Percentiles rank a stretch among this genome's conserved stretches.
phyloP scores from a whole-genome alignment of 2,888 invertebrate species.

The Eilema griseolum region DNA sequence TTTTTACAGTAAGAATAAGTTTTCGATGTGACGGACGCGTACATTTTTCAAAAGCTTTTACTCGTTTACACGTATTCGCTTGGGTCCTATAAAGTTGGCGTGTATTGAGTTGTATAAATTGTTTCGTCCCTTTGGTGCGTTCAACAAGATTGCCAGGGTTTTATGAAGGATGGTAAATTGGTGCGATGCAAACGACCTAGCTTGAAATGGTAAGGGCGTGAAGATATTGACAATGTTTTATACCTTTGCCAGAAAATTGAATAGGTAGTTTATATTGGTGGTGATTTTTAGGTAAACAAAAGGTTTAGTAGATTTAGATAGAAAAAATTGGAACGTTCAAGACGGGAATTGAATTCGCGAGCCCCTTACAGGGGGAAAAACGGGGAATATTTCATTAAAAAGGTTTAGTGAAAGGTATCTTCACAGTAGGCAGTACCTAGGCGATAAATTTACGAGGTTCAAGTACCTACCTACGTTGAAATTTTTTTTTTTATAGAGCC shows the following conservation, averaged over 20 bases:
- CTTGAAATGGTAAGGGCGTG: constrained; percentile 14
- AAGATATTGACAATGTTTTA: constrained; percentile 18
- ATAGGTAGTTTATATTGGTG: constrained; percentile 11
- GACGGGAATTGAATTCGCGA: too few species aligned
- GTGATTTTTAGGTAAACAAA: constrained; percentile 8
- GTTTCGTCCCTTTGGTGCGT: constrained; percentile 48
- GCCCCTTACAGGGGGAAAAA: too few species aligned
- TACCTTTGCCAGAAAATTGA: constrained; percentile 16
- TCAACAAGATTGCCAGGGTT: constrained; percentile 46
- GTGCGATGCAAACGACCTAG: constrained; percentile 22
- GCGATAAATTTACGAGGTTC: too few species aligned
- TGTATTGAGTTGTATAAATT: constrained; percentile 53
- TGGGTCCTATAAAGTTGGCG: constrained; percentile 40
- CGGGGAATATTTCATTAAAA: too few species aligned
- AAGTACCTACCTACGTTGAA: too few species aligned
- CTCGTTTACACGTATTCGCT: constrained; percentile 23
- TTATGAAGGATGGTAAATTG: constrained; percentile 51
- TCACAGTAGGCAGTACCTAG: too few species aligned
- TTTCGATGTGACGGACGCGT: constrained; percentile 28
- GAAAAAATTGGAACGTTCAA: too few species aligned
- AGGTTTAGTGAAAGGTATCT: too few species aligned
- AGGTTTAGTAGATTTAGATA: too few species aligned
- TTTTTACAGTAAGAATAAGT: constrained; percentile 45
- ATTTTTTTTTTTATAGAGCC: too few species aligned
- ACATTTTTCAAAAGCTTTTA: constrained; percentile 44